phyloP scores from a whole-genome alignment of 1,140 invertebrate genomes.

The Apis laboriosa region DNA sequence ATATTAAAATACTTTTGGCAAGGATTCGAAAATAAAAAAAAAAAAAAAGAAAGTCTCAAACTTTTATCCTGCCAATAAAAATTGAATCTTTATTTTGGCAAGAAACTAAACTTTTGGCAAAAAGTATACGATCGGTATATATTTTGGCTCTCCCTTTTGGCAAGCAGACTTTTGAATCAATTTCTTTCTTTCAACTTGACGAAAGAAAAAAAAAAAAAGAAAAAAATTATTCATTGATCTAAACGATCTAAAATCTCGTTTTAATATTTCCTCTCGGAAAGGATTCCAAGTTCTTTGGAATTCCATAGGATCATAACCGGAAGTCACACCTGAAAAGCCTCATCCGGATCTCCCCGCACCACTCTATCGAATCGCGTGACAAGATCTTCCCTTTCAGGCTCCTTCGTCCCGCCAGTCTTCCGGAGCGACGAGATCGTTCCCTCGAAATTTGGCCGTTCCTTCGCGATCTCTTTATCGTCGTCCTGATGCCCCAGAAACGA shows the following conservation, averaged over 20 bases:
- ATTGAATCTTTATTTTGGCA: neutral
- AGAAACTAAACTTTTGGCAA: neutral
- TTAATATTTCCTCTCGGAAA: neutral
- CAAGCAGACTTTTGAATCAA: neutral
- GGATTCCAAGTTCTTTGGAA: neutral
- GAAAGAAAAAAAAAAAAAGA: neutral
- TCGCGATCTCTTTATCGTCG: constrained; percentile 59
- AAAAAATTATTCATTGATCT: too few species aligned
- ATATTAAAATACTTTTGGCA: neutral
- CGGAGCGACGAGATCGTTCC: constrained; percentile 64
- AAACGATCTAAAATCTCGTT: too few species aligned
- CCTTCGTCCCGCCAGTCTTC: constrained; percentile 65
- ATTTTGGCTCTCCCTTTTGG: neutral
- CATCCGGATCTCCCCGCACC: constrained; percentile 68
- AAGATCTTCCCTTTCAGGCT: constrained; percentile 73
- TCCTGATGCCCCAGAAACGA: constrained; percentile 66
- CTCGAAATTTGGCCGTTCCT: constrained; percentile 64
- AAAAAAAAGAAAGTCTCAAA: too few species aligned
- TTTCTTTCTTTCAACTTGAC: neutral
- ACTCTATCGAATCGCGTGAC: constrained; percentile 74
- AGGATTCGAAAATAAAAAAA: neutral
- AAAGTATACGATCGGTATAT: neutral
- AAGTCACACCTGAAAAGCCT: constrained; percentile 69
- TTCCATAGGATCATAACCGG: neutral
- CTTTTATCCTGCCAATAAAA: too few species aligned